Evolutionary conservation across 1,140 invertebrate species (phyloP).

Genomic region (Drosophila nasuta): DNA sequence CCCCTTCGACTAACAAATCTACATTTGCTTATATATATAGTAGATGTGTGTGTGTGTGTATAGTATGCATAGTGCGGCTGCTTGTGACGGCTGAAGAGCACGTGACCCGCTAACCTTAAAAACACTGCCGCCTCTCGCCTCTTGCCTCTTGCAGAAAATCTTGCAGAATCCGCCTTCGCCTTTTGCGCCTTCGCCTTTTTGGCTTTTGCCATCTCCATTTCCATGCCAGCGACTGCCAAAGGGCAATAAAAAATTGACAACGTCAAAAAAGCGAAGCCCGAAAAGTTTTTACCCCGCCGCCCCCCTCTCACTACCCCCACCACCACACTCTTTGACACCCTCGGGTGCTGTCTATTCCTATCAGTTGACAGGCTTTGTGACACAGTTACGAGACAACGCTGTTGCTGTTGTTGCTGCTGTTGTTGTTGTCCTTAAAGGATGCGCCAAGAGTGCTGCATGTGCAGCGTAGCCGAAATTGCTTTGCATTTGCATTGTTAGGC

Average conservation of each 20-base stretch:
- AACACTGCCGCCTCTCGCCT: slow-evolving; percentile 30
- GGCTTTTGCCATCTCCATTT: not conserved
- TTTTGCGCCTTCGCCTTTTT: slow-evolving; percentile 6
- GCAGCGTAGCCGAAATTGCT: slow-evolving; percentile 30
- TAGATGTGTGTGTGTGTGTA: not conserved
- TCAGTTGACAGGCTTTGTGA: slow-evolving; percentile 55
- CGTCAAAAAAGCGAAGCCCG: slow-evolving; percentile 54
- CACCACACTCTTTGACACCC: not conserved
- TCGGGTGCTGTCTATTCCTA: slow-evolving; percentile 36
- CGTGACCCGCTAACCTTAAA: slow-evolving; percentile 79
- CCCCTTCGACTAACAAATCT: slow-evolving; percentile 18
- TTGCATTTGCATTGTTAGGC: slow-evolving; percentile 59
- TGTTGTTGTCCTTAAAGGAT: slow-evolving; percentile 14
- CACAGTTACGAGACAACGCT: slow-evolving; percentile 35
- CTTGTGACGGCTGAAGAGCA: slow-evolving; percentile 56
- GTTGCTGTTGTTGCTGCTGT: not conserved
- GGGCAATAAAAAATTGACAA: slow-evolving; percentile 80
- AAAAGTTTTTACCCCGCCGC: slow-evolving; percentile 8
- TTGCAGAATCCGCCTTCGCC: not conserved
- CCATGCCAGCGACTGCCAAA: slow-evolving; percentile 51
- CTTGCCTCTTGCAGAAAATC: not conserved
- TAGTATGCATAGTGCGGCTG: slow-evolving; percentile 8
- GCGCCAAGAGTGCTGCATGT: slow-evolving; percentile 23
- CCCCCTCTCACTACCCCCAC: not conserved
- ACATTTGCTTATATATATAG: slow-evolving; percentile 9